phyloP scores from a whole-genome alignment of 1,140 invertebrate species.

The Drosophila mayri region DNA sequence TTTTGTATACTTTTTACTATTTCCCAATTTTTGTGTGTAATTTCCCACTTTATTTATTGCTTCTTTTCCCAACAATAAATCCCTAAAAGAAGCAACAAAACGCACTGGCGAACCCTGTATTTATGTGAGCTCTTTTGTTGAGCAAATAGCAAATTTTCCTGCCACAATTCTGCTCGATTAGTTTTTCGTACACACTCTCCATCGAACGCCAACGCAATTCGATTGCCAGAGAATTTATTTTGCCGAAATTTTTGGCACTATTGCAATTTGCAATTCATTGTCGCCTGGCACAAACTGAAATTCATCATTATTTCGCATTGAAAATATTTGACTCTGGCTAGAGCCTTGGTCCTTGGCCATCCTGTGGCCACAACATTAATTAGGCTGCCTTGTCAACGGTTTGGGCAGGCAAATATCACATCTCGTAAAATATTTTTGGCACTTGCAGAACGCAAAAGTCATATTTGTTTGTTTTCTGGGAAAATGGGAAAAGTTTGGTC shows the following conservation, averaged over 20 bases:
- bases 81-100: neutral
- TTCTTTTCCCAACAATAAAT: neutral
- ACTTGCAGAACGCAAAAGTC: constrained; percentile 10
- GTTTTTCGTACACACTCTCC: constrained; percentile 21
- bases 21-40: neutral
- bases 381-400: constrained; percentile 28
- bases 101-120: constrained; percentile 28
- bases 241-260: constrained; percentile 27
- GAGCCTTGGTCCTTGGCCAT: neutral
- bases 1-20: neutral
- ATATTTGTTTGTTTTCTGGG: neutral
- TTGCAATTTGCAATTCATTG: constrained; percentile 41
- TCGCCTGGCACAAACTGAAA: constrained; percentile 26
- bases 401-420: neutral
- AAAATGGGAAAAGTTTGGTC: neutral
- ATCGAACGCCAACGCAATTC: constrained; percentile 18
- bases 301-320: constrained; percentile 16
- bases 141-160: constrained; percentile 26
- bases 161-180: constrained; percentile 50
- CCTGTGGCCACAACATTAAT: constrained; percentile 35
- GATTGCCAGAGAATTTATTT: constrained; percentile 37
- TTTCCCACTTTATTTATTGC: neutral
- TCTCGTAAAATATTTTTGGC: neutral
- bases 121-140: constrained; percentile 4
- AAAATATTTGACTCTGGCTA: constrained; percentile 17